A percentile compares a stretch with the other conserved stretches of the same genome.
phyloP scores from a whole-genome alignment of 1,140 invertebrate genomes.

The Hycleus cichorii region DNA sequence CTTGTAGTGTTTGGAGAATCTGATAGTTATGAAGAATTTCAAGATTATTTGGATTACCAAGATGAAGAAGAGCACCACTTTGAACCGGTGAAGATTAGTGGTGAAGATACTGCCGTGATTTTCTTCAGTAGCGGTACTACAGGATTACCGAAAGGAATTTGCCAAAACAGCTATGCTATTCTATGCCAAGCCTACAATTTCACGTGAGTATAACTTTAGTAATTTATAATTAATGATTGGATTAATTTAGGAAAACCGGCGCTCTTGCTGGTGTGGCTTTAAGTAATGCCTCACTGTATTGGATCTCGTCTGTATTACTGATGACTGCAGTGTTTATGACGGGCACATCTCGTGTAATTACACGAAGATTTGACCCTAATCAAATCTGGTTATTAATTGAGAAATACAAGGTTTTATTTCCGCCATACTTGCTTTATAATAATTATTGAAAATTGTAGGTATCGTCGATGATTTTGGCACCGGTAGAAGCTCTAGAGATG shows the following conservation, averaged over 20 bases:
- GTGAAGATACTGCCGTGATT: constrained; percentile 21
- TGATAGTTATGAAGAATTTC: constrained; percentile 16
- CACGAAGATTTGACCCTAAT: constrained; percentile 37
- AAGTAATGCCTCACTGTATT: constrained; percentile 27
- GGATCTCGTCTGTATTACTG: constrained; percentile 28
- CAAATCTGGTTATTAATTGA: constrained; percentile 37
- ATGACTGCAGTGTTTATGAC: constrained; percentile 24
- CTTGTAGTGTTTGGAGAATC: constrained; percentile 23
- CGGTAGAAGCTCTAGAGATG: constrained; percentile 36
- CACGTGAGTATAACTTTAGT: constrained; percentile 8
- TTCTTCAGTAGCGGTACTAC: constrained; percentile 31
- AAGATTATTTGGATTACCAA: constrained; percentile 4
- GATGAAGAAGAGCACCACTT: constrained; percentile 14
- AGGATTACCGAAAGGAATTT: constrained; percentile 30
- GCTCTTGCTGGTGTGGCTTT: constrained; percentile 9
- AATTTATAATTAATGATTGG: background rate
- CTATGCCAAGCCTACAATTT: constrained; percentile 10
- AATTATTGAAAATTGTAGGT: constrained; percentile 27
- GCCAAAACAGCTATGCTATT: constrained; percentile 21
- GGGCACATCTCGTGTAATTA: constrained; percentile 32
- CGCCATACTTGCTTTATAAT: background rate
- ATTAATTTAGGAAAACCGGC: constrained; percentile 7
- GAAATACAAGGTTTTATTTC: constrained; percentile 39
- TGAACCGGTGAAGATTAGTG: constrained; percentile 3
- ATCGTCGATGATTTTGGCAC: constrained; percentile 31